Conservation (phyloP, 2,113 vertebrate genomes). For the Dermatemys mawii region DNA sequence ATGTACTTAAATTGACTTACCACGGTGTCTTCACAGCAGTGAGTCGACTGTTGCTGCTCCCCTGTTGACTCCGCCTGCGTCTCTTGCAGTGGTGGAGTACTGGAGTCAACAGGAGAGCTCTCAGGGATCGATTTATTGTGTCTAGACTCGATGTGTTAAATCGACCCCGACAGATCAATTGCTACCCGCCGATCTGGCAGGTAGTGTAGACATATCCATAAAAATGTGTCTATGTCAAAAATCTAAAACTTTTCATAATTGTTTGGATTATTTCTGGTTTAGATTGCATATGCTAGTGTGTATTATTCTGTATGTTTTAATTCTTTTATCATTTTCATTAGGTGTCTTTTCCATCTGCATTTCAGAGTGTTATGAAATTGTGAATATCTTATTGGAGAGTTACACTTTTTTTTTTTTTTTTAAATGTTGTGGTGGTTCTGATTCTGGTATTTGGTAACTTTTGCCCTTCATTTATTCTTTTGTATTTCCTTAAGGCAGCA, state of each 20-base stretch:
- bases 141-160: no score
- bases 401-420: background rate
- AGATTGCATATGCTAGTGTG: background rate
- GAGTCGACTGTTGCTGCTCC: no score
- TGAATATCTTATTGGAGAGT: background rate
- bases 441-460: slow-evolving; percentile 17
- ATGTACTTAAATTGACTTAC: no score
- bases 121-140: no score
- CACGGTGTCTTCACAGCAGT: no score
- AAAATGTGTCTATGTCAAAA: slow-evolving; percentile 22
- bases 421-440: background rate
- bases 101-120: no score
- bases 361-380: slow-evolving; percentile 21
- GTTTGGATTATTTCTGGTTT: slow-evolving; percentile 37
- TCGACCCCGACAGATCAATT: no score
- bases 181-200: no score
- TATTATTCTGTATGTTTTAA: background rate
- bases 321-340: slow-evolving; percentile 16
- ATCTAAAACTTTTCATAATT: slow-evolving; percentile 20
- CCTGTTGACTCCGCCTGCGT: no score
- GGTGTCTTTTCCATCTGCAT: background rate
- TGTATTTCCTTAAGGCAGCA: background rate
- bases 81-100: no score
- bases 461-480: slow-evolving; percentile 13
- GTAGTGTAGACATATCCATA: no score